Conservation (phyloP, 2,113 vertebrate species). For the Astatoreochromis straeleni region DNA sequence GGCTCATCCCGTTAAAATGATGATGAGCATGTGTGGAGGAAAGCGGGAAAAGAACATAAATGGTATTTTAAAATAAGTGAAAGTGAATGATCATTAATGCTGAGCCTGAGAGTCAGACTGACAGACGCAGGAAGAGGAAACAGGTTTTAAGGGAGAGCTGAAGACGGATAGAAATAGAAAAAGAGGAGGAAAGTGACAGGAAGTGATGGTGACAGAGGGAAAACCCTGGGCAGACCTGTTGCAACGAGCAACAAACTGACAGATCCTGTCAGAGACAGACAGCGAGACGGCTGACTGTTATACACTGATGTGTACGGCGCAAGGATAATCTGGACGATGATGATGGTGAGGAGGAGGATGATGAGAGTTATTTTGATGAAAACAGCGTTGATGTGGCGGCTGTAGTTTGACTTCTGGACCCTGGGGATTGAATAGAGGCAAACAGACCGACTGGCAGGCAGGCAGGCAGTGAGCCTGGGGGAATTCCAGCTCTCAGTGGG, state of each 20-base stretch:
- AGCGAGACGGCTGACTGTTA: background rate
- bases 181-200: conserved; percentile 4
- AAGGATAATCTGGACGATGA: background rate
- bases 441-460: background rate
- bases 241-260: background rate
- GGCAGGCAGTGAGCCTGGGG: conserved; percentile 9
- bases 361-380: conserved; percentile 23
- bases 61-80: background rate
- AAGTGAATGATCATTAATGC: background rate
- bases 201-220: conserved; percentile 9
- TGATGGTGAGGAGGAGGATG: background rate
- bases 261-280: conserved; percentile 7
- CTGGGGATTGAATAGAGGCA: conserved; percentile 8
- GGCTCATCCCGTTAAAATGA: background rate
- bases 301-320: background rate
- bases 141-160: conserved; percentile 4
- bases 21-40: background rate
- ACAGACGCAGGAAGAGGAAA: background rate
- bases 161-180: background rate
- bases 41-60: background rate
- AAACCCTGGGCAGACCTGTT: conserved; percentile 23
- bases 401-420: background rate
- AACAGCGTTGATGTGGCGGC: background rate
- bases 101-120: conserved; percentile 2
- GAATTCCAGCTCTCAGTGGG: conserved; percentile 46